Conservation (phyloP, 2,797 vertebrate species). For the Acanthopagrus latus region DNA sequence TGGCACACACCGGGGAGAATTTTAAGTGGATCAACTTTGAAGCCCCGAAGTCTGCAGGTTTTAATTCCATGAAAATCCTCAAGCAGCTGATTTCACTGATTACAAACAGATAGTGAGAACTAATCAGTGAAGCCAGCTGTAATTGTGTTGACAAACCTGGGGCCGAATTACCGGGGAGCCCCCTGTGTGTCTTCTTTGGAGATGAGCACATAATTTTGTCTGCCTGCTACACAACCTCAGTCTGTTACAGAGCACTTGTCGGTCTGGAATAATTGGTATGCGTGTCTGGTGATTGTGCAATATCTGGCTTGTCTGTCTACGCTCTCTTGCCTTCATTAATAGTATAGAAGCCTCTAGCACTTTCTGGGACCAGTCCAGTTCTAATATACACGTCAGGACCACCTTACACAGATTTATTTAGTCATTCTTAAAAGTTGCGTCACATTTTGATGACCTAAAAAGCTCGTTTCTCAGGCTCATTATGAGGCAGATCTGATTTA, state of each 20-base stretch:
- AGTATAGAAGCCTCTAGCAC: conserved; percentile 53
- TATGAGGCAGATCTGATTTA: conserved; percentile 13
- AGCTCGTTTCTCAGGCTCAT: conserved; percentile 39
- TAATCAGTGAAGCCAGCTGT: conserved; percentile 43
- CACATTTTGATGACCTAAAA: conserved; percentile 45
- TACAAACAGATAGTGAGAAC: conserved; percentile 33
- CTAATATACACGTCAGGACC: conserved; percentile 37
- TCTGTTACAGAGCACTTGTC: conserved; percentile 56
- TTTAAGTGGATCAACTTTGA: conserved; percentile 13
- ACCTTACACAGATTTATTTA: conserved; percentile 31
- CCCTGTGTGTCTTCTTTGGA: conserved; percentile 11
- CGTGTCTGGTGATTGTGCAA: conserved; percentile 34
- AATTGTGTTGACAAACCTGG: conserved; percentile 47
- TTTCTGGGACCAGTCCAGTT: conserved; percentile 33
- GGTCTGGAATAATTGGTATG: conserved; percentile 40
- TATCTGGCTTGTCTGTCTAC: conserved; percentile 73
- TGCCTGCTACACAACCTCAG: conserved; percentile 31
- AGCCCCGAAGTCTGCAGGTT: conserved; percentile 22
- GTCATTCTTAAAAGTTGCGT: conserved; percentile 60
- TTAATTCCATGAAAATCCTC: conserved; percentile 30
- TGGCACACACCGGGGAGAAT: background rate
- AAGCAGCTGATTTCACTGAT: conserved; percentile 51
- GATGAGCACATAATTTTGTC: conserved; percentile 3
- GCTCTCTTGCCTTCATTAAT: conserved; percentile 64
- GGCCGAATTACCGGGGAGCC: conserved; percentile 29